Evolutionary conservation across 2,888 invertebrate genomes (phyloP).

Genomic region (Calameuta filiformis): DNA sequence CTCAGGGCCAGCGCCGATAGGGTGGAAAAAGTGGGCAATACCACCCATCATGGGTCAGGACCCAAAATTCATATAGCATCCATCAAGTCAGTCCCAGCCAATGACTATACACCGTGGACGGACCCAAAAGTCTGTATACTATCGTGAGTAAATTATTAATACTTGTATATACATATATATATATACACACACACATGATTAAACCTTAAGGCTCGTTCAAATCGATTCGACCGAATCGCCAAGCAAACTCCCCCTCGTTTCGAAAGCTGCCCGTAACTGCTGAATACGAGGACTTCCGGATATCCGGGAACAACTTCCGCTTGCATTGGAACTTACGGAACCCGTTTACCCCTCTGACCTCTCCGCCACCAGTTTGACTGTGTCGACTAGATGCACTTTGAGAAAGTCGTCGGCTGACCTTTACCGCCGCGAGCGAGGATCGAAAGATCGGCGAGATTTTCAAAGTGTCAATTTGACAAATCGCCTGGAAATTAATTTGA

Average conservation of each 20-base stretch:
- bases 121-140: conserved; percentile 79
- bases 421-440: not conserved
- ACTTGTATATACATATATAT: not conserved
- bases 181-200: too few species aligned
- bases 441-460: not conserved
- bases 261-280: conserved; percentile 1
- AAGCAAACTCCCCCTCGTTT: not conserved
- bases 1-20: conserved; percentile 58
- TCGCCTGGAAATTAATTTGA: fast-evolving
- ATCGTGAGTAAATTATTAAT: conserved; percentile 69
- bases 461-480: not conserved
- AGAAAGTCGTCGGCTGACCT: not conserved
- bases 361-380: not conserved
- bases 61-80: conserved; percentile 72
- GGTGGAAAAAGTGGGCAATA: conserved; percentile 63
- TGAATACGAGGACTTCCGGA: conserved; percentile 3
- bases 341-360: not conserved
- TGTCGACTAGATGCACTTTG: not conserved
- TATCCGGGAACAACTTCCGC: conserved; percentile 7
- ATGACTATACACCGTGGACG: conserved; percentile 72
- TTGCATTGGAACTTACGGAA: not conserved
- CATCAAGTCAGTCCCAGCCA: conserved; percentile 77
- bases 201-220: conserved; percentile 1
- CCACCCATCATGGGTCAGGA: conserved; percentile 68
- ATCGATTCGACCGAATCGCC: conserved; percentile 18